Percentiles rank a stretch among this genome's conserved stretches.
These are phyloP conservation scores for Bombus picipes DNA, from an alignment of 1,140 invertebrate species.

Conservation along the genomic window DNA sequence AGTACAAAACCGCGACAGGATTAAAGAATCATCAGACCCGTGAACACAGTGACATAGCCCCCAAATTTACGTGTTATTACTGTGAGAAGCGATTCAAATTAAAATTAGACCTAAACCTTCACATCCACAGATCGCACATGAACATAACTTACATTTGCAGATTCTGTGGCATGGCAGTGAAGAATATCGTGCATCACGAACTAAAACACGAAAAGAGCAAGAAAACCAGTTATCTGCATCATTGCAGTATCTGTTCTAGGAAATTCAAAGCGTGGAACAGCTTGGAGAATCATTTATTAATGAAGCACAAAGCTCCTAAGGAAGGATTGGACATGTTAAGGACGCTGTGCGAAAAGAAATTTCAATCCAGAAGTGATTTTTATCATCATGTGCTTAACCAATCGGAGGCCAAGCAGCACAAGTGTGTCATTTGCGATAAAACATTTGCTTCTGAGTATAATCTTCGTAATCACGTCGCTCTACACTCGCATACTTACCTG, in stretches of 20 bases:
- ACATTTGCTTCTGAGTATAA: slow-evolving; percentile 65
- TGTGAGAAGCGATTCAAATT: slow-evolving; percentile 78
- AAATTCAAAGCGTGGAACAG: slow-evolving; percentile 79
- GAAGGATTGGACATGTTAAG: slow-evolving; percentile 60
- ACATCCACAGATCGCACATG: slow-evolving; percentile 76
- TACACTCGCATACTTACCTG: slow-evolving; percentile 73
- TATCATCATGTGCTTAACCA: slow-evolving; percentile 89
- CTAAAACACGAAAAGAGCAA: slow-evolving; percentile 59
- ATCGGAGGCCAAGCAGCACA: slow-evolving; percentile 90
- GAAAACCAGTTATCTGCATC: slow-evolving; percentile 52
- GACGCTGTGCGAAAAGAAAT: slow-evolving; percentile 76
- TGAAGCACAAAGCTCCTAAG: slow-evolving; percentile 72
- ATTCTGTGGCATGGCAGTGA: slow-evolving; percentile 63
- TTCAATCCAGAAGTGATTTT: slow-evolving; percentile 86
- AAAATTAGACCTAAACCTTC: slow-evolving; percentile 75
- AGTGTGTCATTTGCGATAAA: slow-evolving; percentile 89
- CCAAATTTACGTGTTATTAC: slow-evolving; percentile 28
- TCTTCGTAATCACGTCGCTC: slow-evolving; percentile 61
- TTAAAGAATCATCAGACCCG: slow-evolving; percentile 81
- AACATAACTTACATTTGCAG: slow-evolving; percentile 63
- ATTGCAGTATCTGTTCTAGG: slow-evolving; percentile 81
- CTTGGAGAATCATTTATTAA: slow-evolving; percentile 80
- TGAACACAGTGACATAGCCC: slow-evolving; percentile 66
- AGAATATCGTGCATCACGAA: slow-evolving; percentile 66
- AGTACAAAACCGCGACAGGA: slow-evolving; percentile 80